Evolutionary conservation across 1,140 invertebrate species (phyloP).

Genomic region (Drosophila bifasciata): DNA sequence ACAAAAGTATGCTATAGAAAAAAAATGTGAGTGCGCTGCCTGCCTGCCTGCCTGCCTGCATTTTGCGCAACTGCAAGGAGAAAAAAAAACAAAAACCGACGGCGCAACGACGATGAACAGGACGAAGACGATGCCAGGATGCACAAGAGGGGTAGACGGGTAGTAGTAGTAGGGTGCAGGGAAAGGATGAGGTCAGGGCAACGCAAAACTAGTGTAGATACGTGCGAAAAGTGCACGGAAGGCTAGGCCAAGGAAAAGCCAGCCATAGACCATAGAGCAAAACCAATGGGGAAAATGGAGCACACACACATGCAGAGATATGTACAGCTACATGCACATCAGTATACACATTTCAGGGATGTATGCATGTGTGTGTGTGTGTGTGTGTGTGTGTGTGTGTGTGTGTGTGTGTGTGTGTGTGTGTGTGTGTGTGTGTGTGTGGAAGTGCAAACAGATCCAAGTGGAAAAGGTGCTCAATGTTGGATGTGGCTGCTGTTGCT

Average conservation of each 20-base stretch:
- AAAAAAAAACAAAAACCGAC: constrained; percentile 25
- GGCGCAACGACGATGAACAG: constrained; percentile 32
- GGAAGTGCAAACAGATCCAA: constrained; percentile 36
- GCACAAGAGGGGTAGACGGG: background rate
- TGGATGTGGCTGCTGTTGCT: constrained; percentile 35
- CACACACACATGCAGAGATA: constrained; percentile 27
- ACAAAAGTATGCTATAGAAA: constrained; percentile 62
- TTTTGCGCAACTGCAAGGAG: constrained; percentile 59
- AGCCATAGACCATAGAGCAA: constrained; percentile 20
- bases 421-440: constrained; percentile 2
- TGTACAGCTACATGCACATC: too few relatives aligned
- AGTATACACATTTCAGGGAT: background rate
- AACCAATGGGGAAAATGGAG: constrained; percentile 20
- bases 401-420: too few relatives aligned
- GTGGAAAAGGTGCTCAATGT: constrained; percentile 65
- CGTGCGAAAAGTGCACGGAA: constrained; percentile 58
- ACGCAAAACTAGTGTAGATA: constrained; percentile 69
- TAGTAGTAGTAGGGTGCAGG: background rate
- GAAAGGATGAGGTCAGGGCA: constrained; percentile 22
- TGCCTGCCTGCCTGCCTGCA: constrained; percentile 29
- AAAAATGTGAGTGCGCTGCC: constrained; percentile 28
- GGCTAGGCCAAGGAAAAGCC: constrained; percentile 51
- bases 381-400: too few relatives aligned
- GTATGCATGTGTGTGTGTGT: too few relatives aligned
- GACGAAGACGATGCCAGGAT: constrained; percentile 42